A percentile compares a stretch with the other conserved stretches of the same genome.
These are phyloP conservation scores for Panurus biarmicus DNA, from an alignment of 2,113 vertebrate genomes.

Conservation along the genomic window DNA sequence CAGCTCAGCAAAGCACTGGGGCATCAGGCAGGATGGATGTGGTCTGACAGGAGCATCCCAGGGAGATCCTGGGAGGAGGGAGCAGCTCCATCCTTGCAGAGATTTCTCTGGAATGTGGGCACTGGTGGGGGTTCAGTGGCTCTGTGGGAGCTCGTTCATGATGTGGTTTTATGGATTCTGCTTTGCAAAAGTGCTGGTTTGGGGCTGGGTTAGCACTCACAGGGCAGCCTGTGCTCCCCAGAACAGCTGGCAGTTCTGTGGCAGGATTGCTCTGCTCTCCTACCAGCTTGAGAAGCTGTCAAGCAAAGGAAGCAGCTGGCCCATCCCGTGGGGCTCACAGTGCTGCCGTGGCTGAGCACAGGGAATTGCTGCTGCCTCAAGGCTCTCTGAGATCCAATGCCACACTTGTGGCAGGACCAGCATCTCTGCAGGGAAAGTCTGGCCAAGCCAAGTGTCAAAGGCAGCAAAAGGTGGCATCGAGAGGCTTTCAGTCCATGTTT, in stretches of 20 bases:
- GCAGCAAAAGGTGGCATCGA: neutral
- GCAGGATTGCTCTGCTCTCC: neutral
- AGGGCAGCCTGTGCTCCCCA: neutral
- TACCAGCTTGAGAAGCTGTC: neutral
- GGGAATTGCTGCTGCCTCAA: neutral
- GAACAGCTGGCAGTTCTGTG: neutral
- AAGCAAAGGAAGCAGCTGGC: neutral
- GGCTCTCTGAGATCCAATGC: neutral
- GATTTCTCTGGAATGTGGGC: neutral
- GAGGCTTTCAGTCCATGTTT: accelerated
- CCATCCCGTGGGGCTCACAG: accelerated
- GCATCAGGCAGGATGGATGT: neutral
- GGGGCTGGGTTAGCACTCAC: accelerated
- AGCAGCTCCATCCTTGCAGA: neutral
- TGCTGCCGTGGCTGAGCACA: accelerated
- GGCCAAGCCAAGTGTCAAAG: neutral
- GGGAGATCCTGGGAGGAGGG: neutral
- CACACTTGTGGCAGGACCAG: neutral
- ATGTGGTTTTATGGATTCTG: neutral
- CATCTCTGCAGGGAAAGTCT: neutral
- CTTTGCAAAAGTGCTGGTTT: neutral
- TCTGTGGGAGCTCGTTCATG: neutral
- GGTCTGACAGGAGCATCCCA: neutral
- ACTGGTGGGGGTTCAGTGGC: accelerated
- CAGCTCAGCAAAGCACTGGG: neutral